Evolutionary conservation across 2,888 invertebrate species (phyloP).

Genomic region (Allacma fusca): DNA sequence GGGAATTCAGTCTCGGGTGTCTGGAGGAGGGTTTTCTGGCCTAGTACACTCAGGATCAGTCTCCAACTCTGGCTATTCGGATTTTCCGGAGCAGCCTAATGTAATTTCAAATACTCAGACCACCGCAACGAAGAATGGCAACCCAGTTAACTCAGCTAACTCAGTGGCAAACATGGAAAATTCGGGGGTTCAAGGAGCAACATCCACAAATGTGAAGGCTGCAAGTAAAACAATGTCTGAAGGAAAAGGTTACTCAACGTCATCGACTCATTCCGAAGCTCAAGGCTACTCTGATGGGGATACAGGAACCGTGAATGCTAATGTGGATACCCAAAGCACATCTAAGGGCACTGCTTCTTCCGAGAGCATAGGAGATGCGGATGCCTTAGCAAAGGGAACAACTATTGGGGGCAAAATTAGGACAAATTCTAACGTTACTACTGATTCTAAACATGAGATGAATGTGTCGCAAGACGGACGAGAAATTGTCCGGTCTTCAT

Average conservation of each 20-base stretch:
- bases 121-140: neutral
- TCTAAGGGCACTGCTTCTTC: neutral
- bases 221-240: neutral
- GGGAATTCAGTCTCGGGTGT: neutral
- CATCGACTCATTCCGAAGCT: neutral
- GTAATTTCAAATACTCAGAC: neutral
- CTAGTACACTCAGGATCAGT: neutral
- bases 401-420: neutral
- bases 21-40: neutral
- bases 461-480: no score
- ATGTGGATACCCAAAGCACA: neutral
- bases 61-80: neutral
- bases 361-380: neutral
- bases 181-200: neutral
- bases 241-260: neutral
- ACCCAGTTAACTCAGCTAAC: neutral
- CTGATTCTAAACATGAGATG: neutral
- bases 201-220: neutral
- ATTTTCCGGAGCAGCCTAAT: neutral
- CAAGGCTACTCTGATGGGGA: constrained; percentile 4
- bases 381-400: neutral
- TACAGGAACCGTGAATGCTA: neutral
- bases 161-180: neutral
- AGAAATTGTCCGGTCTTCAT: no score
- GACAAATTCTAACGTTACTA: neutral